Percentiles rank a stretch among this genome's conserved stretches.
phyloP scores from a whole-genome alignment of 2,888 invertebrate genomes.

The Ormyrus thymus region DNA sequence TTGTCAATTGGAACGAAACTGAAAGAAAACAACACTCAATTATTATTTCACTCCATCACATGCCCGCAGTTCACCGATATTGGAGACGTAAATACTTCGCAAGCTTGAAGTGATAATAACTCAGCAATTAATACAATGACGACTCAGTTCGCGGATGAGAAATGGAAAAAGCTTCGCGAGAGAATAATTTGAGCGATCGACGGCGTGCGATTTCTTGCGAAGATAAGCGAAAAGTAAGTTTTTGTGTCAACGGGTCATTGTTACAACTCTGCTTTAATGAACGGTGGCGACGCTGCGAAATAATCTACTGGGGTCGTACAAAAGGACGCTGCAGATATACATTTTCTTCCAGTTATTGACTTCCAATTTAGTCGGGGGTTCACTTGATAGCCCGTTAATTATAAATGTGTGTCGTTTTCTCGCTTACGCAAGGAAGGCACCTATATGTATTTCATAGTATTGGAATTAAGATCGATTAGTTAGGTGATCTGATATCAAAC shows the following conservation, averaged over 20 bases:
- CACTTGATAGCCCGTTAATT: too few species aligned
- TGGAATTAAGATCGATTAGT: too few species aligned
- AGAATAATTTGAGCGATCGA: not conserved
- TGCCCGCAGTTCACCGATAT: not conserved
- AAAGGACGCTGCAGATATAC: not conserved
- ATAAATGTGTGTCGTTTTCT: too few species aligned
- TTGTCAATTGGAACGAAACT: not conserved
- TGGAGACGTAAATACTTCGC: not conserved
- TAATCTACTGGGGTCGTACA: too few species aligned
- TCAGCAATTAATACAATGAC: not conserved
- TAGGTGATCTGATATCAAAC: too few species aligned
- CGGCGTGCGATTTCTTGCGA: not conserved
- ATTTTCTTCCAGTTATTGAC: too few species aligned
- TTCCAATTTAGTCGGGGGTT: too few species aligned
- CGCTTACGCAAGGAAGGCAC: too few species aligned
- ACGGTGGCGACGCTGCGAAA: too few species aligned
- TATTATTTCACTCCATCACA: not conserved
- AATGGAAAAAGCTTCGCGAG: not conserved
- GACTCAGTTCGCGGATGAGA: too few species aligned
- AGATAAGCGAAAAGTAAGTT: slow-evolving; percentile 45
- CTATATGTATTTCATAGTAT: too few species aligned
- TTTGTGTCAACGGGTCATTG: slow-evolving; percentile 39
- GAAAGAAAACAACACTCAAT: not conserved
- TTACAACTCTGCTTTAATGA: slow-evolving; percentile 16
- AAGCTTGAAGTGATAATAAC: not conserved